These are phyloP conservation scores for Scaptomyza graminum DNA, from an alignment of 1,140 invertebrate genomes.

Conservation along the genomic window DNA sequence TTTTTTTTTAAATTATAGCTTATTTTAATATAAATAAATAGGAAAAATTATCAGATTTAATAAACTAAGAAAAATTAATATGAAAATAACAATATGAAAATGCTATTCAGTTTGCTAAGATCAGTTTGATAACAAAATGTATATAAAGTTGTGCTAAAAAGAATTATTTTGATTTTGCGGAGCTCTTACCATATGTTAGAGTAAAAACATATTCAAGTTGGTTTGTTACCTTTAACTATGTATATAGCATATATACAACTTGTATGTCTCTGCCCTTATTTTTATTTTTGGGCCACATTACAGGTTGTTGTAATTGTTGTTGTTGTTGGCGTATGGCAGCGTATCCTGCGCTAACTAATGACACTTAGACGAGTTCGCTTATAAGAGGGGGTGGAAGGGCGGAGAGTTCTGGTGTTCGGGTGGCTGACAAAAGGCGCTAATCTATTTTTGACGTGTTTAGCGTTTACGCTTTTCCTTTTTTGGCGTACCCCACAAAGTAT, in stretches of 20 bases:
- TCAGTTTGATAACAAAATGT: too few species aligned
- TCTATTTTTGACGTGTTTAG: conserved; percentile 78
- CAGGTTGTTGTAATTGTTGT: too few species aligned
- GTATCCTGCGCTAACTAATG: conserved; percentile 71
- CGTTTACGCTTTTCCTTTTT: conserved; percentile 67
- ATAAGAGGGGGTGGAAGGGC: not conserved
- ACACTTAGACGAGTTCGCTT: conserved; percentile 49
- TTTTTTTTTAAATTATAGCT: too few species aligned
- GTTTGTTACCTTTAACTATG: not conserved
- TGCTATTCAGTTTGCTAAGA: too few species aligned
- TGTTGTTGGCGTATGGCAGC: conserved; percentile 25
- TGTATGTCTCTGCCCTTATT: conserved; percentile 3
- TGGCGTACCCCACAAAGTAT: conserved; percentile 15
- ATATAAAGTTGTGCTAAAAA: too few species aligned
- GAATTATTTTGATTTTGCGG: too few species aligned
- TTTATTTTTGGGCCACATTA: conserved; percentile 14
- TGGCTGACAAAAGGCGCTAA: conserved; percentile 71
- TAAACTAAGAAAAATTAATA: too few species aligned
- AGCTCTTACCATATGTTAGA: not conserved
- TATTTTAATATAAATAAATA: too few species aligned
- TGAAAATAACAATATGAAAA: too few species aligned
- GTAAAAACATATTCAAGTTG: not conserved
- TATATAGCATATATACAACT: not conserved
- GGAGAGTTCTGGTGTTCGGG: not conserved
- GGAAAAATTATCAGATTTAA: too few species aligned